Evolutionary conservation across 92 coral and sea anemone species (phyloP).

Genomic region (Siderastrea radians): DNA sequence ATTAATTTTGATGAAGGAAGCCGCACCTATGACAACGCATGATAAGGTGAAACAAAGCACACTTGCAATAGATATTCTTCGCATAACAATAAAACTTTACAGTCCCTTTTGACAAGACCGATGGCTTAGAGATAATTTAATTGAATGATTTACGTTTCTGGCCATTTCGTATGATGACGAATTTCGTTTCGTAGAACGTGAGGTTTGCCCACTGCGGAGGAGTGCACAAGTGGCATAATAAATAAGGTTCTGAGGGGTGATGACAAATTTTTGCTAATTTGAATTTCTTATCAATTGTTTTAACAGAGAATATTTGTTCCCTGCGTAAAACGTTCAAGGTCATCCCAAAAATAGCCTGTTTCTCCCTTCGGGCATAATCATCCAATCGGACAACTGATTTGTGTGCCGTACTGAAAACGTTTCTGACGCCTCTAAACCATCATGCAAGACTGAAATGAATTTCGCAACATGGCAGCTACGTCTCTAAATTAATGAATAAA

Average conservation of each 20-base stretch:
- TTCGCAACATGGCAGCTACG: not conserved
- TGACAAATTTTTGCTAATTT: conserved; percentile 20
- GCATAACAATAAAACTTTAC: not conserved
- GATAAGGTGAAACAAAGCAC: not conserved
- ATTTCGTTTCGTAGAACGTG: not conserved
- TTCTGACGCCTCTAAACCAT: not conserved
- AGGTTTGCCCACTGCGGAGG: not conserved
- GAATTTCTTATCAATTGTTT: conserved; percentile 10
- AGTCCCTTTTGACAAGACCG: not conserved
- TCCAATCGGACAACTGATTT: not conserved
- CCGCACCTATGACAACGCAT: not conserved
- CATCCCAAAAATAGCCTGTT: not conserved
- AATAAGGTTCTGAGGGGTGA: not conserved
- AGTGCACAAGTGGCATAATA: not conserved
- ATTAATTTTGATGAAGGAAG: too few species aligned
- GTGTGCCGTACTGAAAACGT: not conserved
- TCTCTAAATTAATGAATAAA: conserved; percentile 3
- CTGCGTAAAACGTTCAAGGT: conserved; percentile 2
- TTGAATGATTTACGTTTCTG: not conserved
- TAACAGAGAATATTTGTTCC: not conserved
- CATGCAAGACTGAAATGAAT: conserved; percentile 10
- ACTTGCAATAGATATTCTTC: not conserved
- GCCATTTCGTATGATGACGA: not conserved
- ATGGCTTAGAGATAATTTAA: not conserved
- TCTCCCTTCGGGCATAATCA: not conserved